These are phyloP conservation scores for Papilio xuthus DNA, from an alignment of 1,140 invertebrate genomes.

Conservation along the genomic window DNA sequence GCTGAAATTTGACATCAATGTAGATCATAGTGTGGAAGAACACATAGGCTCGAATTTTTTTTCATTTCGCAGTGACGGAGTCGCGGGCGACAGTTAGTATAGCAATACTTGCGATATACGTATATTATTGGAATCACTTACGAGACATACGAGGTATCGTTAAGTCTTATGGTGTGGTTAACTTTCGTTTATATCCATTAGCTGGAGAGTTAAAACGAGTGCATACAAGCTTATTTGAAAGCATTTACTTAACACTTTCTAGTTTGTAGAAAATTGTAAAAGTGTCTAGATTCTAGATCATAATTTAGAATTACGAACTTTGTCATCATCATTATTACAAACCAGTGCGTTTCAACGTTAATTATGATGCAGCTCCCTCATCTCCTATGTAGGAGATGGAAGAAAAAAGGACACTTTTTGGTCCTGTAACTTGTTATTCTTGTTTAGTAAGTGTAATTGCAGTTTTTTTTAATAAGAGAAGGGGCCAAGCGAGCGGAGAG, in stretches of 20 bases:
- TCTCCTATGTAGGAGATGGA: too few relatives aligned
- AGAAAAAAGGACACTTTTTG: too few relatives aligned
- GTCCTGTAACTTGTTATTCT: too few relatives aligned
- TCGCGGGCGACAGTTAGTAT: too few relatives aligned
- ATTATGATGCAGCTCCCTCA: background rate
- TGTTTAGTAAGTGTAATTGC: too few relatives aligned
- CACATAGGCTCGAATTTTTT: too few relatives aligned
- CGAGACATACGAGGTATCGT: constrained; percentile 1
- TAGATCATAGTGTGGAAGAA: too few relatives aligned
- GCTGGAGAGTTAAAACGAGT: constrained; percentile 43
- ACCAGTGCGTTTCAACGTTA: background rate
- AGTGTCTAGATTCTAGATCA: background rate
- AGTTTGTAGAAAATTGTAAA: constrained; percentile 25
- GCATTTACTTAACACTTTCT: constrained; percentile 42
- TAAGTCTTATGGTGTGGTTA: constrained; percentile 54
- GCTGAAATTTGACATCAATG: too few relatives aligned
- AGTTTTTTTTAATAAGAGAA: too few relatives aligned
- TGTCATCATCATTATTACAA: background rate
- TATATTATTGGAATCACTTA: background rate
- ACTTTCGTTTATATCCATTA: constrained; percentile 52
- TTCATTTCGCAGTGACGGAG: too few relatives aligned
- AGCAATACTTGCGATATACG: too few relatives aligned
- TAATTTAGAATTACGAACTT: background rate
- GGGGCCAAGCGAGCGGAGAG: too few relatives aligned
- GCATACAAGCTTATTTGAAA: constrained; percentile 32